Evolutionary conservation across 2,797 vertebrate species (phyloP), one percentile per base, ranked within the genome.

Genomic region (Kryptopterus vitreolus): DNA sequence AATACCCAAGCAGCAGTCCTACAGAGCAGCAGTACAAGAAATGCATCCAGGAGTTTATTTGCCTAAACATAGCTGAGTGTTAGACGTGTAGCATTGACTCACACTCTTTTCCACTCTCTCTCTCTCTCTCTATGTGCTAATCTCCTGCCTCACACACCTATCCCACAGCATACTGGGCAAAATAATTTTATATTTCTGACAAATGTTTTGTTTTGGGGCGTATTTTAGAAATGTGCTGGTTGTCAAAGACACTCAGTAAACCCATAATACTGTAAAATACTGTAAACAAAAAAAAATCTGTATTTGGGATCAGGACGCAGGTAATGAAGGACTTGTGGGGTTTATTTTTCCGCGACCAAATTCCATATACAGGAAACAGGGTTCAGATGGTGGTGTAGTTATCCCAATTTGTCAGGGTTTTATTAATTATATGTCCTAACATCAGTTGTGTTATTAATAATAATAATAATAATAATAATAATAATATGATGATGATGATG

Each of bases 31-130:
- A 99, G 93, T 98, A 97, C 92, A 96, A 94, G 90, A 95, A 93
- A 86, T 98, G 97, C 92, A 97, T 99, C 89, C 97, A 99, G 94
- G 97, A 98, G 90, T 99, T 99, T 91, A 99, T 99, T 92, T 95
- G 96, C 88, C 94, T 98, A 88, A 95, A 91, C 80, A 96, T 99
- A 92, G 96, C 96, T 12, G 94, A 96, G 90, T 96, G 94, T 90
- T 98, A 96, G 91, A 85, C 78, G 75, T 33, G 22, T 61, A 77
- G 78, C 26, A 38, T 46, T 55, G 55, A 31, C 73, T 53, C 70
- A 26, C 77, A 55, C 26, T 72, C 35, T 68, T 13, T 61, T 29
- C 13, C n/a, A 12, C 20, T n/a, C 68, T 53, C 83, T 83, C 76
- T 65, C 26, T 43, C 74, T 35, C 24, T 63, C 57, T 22, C 43